Evolutionary conservation across 2,113 vertebrate genomes (phyloP).

Genomic region (Forbesichthys papilliferus): DNA sequence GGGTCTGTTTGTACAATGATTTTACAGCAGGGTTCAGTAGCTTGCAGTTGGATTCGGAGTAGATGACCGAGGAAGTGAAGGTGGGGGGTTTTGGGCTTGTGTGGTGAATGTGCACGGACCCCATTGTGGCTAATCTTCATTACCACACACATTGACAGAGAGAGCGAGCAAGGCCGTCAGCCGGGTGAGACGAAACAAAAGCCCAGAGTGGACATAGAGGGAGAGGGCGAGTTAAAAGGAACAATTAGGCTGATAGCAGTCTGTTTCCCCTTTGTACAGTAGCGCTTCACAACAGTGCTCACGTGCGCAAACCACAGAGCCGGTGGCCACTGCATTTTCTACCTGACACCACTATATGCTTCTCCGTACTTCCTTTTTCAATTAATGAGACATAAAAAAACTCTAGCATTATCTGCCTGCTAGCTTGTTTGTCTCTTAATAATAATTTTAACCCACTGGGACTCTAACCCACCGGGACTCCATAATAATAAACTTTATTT

Average conservation of each 20-base stretch:
- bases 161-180: conserved; percentile 61
- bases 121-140: conserved; percentile 77
- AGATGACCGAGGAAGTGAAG: no score
- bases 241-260: conserved; percentile 66
- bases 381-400: no score
- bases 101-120: conserved; percentile 55
- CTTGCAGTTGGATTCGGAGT: conserved; percentile 64
- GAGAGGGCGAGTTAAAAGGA: conserved; percentile 47
- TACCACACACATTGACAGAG: conserved; percentile 68
- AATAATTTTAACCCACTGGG: no score
- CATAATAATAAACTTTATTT: no score
- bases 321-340: background rate
- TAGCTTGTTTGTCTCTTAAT: no score
- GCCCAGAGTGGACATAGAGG: conserved; percentile 44
- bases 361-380: background rate
- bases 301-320: conserved; percentile 44
- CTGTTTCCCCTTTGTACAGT: conserved; percentile 50
- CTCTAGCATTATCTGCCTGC: no score
- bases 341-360: background rate
- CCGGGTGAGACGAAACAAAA: conserved; percentile 67
- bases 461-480: no score
- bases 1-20: conserved; percentile 51
- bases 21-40: conserved; percentile 61
- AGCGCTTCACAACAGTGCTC: conserved; percentile 29
- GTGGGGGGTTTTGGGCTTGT: conserved; percentile 47